phyloP scores from a whole-genome alignment of 2,888 invertebrate species.

The Drosophila lutescens region DNA sequence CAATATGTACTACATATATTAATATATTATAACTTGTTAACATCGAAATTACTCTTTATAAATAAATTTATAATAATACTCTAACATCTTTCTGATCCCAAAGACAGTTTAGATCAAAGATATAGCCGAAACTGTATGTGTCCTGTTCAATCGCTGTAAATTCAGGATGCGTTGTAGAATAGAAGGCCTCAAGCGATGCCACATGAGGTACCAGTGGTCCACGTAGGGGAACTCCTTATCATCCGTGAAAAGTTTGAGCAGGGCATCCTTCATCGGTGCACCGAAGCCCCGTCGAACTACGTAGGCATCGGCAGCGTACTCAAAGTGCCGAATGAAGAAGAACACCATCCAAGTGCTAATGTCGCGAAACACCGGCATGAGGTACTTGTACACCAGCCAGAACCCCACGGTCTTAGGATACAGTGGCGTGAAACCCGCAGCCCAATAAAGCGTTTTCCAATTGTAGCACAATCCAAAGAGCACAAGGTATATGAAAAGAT shows the following conservation, averaged over 20 bases:
- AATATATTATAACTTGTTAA: too few relatives aligned
- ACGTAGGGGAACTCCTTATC: constrained; percentile 43
- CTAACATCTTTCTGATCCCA: neutral
- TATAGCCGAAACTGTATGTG: neutral
- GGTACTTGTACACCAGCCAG: constrained; percentile 64
- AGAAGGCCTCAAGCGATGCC: constrained; percentile 52
- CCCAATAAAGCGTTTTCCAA: constrained; percentile 23
- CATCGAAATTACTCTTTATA: too few relatives aligned
- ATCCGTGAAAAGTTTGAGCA: constrained; percentile 56
- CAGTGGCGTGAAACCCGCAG: constrained; percentile 53
- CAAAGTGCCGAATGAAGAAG: constrained; percentile 42
- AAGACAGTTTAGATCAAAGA: neutral
- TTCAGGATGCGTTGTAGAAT: constrained; percentile 30
- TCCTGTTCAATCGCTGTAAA: constrained; percentile 24
- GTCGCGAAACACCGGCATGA: constrained; percentile 52
- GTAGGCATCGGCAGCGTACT: constrained; percentile 52
- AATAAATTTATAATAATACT: neutral
- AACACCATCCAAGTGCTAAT: constrained; percentile 55
- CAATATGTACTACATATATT: too few relatives aligned
- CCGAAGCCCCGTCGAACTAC: constrained; percentile 38
- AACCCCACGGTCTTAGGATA: constrained; percentile 58
- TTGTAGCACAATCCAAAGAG: constrained; percentile 47
- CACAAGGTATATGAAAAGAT: constrained; percentile 49
- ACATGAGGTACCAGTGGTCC: constrained; percentile 55
- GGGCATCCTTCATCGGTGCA: constrained; percentile 12